phyloP scores from a whole-genome alignment of 2,797 vertebrate species.

The Rhinatrema bivittatum region DNA sequence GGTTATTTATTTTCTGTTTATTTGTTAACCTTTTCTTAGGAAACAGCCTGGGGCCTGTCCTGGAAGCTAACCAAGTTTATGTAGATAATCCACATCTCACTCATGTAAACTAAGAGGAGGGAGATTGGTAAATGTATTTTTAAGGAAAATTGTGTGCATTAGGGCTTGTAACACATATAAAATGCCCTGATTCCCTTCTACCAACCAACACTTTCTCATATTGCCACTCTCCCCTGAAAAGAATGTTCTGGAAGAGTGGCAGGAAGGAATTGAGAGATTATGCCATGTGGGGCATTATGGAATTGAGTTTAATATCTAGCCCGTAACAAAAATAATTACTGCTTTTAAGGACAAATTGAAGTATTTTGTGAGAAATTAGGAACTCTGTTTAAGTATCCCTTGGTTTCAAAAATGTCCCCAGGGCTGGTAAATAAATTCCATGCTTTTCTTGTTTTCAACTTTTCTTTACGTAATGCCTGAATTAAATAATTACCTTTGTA shows the following conservation, averaged over 20 bases:
- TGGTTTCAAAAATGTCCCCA: conserved; percentile 30
- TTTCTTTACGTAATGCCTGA: conserved; percentile 25
- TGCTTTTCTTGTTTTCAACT: conserved; percentile 21
- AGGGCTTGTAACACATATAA: too few relatives aligned
- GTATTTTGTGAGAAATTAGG: conserved; percentile 32
- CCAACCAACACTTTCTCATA: conserved; percentile 2
- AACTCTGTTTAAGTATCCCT: conserved; percentile 27
- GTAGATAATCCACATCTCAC: too few relatives aligned
- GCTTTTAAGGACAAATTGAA: conserved; percentile 24
- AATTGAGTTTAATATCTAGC: conserved; percentile 36
- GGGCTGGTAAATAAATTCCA: conserved; percentile 30
- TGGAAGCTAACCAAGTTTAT: not conserved
- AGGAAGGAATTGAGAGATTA: conserved; percentile 33
- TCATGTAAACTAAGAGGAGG: too few relatives aligned
- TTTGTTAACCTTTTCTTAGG: conserved; percentile 11
- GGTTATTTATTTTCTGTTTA: conserved; percentile 17
- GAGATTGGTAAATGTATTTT: too few relatives aligned
- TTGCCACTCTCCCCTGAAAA: conserved; percentile 4
- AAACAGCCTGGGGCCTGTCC: not conserved
- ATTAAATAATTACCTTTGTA: conserved; percentile 35
- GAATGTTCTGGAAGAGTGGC: conserved; percentile 22
- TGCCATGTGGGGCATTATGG: conserved; percentile 12
- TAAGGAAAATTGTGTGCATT: too few relatives aligned
- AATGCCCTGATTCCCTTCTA: not conserved
- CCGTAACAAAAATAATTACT: conserved; percentile 25